Base-by-base conservation (phyloP, 64 coral and sea anemone genomes). In the Hydrozoanthus tunicans region DNA sequence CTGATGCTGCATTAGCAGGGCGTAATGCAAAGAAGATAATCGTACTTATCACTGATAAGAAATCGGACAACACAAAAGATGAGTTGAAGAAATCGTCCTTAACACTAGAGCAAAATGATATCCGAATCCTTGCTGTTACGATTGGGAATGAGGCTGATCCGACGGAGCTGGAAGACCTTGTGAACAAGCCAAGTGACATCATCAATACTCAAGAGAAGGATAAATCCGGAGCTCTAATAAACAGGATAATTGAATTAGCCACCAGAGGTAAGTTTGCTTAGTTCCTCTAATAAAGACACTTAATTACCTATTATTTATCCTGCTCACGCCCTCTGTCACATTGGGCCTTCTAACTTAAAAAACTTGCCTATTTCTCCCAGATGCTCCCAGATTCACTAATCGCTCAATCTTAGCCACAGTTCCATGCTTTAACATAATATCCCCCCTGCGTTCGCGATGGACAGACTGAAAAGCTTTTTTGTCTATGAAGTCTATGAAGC, bases 31-130 rank as follows among this genome's bases (percentile, higher is more conserved):
- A 90, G 64, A 96, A 91, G 58, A 84, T 96, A 15, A 9, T 96
- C 6, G 89, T 96, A 23, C 15, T 96, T 5, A 93, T 96, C 68
- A 93, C 73, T 5, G 95, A 96, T 73, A 92, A 79, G 9, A 89
- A 89, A 68, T 89, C 95, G 12, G 95, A 93, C 78, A 93, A 90
- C 89, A 93, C 92, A 56, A 52, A 58, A 7, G 73, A 77, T 32
- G 95, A 89, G 59, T 80, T 85, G 14, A 67, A 76, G 66, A 68
- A 91, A 77, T 77, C 88, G 6, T 62, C 89, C 26, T 86, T 76
- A 55, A 25, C 56, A 11, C 56, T 96, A 11, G 63, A 81, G 26
- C 62, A 71, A 43, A 90, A 77, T 25, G 67, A 80, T 43, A 89
- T 96, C 53, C 91, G 95, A 73, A 66, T 93, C 4, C 91, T 96